Percentiles rank a stretch among this genome's conserved stretches.
Conservation (phyloP, 2,888 invertebrate genomes). For the Serrognathus titanus region DNA sequence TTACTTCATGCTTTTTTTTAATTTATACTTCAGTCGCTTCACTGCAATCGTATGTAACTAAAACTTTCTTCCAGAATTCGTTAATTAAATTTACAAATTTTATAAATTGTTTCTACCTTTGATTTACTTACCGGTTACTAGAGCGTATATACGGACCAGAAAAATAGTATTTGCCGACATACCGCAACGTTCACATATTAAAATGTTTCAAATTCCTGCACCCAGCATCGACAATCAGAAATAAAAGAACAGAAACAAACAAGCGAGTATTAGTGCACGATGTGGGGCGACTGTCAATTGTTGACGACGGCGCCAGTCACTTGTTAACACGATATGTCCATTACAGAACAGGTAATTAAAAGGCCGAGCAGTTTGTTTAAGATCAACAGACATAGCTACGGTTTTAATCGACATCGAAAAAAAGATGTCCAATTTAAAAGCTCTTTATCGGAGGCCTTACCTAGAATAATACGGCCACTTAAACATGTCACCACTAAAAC, state of each 20-base stretch:
- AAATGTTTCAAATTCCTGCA: too few species aligned
- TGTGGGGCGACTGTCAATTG: slow-evolving; percentile 48
- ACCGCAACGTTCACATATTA: too few species aligned
- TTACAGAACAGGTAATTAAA: slow-evolving; percentile 52
- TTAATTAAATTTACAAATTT: too few species aligned
- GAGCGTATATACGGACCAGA: too few species aligned
- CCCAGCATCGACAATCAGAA: too few species aligned
- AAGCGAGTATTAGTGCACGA: slow-evolving; percentile 26
- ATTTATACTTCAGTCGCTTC: too few species aligned
- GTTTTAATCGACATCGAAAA: slow-evolving; percentile 42
- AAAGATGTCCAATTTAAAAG: slow-evolving; percentile 29
- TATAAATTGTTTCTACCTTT: too few species aligned
- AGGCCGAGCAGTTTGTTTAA: slow-evolving; percentile 46
- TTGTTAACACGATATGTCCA: slow-evolving; percentile 52
- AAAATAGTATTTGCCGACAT: too few species aligned
- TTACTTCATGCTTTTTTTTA: too few species aligned
- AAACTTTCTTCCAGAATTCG: too few species aligned
- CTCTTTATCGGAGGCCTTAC: slow-evolving; percentile 16
- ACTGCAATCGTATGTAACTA: too few species aligned
- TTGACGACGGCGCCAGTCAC: slow-evolving; percentile 47
- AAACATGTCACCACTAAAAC: slow-evolving; percentile 9
- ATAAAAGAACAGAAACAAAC: slow-evolving; percentile 9
- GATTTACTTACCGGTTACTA: too few species aligned
- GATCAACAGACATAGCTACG: slow-evolving; percentile 44
- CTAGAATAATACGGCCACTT: slow-evolving; percentile 5